Base-by-base conservation (phyloP, 2,113 vertebrate genomes). In the Myocastor coypus region DNA sequence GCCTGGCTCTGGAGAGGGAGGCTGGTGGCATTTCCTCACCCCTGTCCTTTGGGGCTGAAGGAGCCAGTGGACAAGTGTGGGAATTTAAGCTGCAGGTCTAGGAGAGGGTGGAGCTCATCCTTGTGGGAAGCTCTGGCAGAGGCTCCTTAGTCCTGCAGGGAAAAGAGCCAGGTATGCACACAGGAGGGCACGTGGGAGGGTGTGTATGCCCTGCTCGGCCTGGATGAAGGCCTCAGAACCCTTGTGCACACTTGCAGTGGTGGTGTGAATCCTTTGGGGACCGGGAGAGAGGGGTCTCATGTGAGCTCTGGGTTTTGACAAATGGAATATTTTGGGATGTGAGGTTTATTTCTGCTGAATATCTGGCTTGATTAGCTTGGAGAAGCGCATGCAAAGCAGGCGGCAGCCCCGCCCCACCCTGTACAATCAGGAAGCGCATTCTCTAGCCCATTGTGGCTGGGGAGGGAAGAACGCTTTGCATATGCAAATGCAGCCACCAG, bases 401-500 rank as follows among this genome's bases (percentile, higher is more conserved):
- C 91, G 97, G 50, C 95, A 92, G 96, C 92, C 95, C 93, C 96
- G 96, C 97, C 97, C 97, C 34, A 30, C 97, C 86, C 97, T 93
- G 84, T 97, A 97, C 97, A 98, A 97, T 98, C 97, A 98, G 98
- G 97, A 98, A 98, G 96, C 78, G 20, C 95, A 96, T 98, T 97
- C 96, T 97, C 96, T 95, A 91, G 94, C 92, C 96, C 96, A 95
- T 98, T 98, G 98, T 98, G 98, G 96, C 96, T 98, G 96, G 50
- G 37, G 88, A 87, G 95, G 97, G 94, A 98, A 98, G 95, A 10
- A 1, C 90, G 97, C 98, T 98, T 98, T 98, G 97, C 97, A 98
- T 98, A 98, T 98, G 98, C 98, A 98, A 98, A 98, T 98, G 40
- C 12, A 77, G 92, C 97, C 95, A 96, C 83, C 98, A 98, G 97